Conservation (phyloP, 1,140 invertebrate genomes). For the Stenopsyche tienmushanensis region DNA sequence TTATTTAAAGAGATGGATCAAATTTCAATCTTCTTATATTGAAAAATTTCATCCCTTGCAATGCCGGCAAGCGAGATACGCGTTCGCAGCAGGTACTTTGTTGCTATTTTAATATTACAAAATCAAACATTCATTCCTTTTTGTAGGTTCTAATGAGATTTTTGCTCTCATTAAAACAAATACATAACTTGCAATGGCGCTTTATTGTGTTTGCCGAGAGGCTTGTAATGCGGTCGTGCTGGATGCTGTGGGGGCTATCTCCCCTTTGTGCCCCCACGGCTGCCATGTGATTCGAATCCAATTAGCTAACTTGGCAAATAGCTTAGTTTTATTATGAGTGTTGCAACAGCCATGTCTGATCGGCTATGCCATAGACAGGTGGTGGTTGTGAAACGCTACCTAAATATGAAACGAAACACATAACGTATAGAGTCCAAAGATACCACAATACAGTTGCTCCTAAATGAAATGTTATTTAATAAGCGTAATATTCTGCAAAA, state of each 20-base stretch:
- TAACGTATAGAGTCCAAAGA: too few species aligned
- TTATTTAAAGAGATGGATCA: too few species aligned
- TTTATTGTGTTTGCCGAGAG: conserved; percentile 25
- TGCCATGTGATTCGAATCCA: conserved; percentile 20
- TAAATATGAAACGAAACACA: background rate
- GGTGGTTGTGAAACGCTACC: background rate
- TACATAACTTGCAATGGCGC: conserved; percentile 18
- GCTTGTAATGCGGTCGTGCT: conserved; percentile 7
- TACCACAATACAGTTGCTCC: too few species aligned
- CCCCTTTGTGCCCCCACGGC: background rate
- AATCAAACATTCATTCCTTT: too few species aligned
- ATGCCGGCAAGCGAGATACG: too few species aligned
- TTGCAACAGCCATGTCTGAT: background rate
- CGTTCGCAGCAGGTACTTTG: too few species aligned
- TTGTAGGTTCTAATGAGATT: too few species aligned
- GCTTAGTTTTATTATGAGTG: conserved; percentile 13
- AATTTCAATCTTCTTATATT: too few species aligned
- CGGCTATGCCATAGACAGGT: conserved; percentile 8
- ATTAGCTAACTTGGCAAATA: conserved; percentile 23
- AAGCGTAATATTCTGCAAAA: too few species aligned
- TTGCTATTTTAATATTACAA: too few species aligned
- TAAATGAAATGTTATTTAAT: too few species aligned
- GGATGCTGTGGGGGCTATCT: background rate
- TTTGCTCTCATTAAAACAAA: conserved; percentile 17
- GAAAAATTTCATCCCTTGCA: too few species aligned